These are phyloP conservation scores for Dasypolia templi DNA, from an alignment of 2,888 invertebrate species.

Conservation along the genomic window DNA sequence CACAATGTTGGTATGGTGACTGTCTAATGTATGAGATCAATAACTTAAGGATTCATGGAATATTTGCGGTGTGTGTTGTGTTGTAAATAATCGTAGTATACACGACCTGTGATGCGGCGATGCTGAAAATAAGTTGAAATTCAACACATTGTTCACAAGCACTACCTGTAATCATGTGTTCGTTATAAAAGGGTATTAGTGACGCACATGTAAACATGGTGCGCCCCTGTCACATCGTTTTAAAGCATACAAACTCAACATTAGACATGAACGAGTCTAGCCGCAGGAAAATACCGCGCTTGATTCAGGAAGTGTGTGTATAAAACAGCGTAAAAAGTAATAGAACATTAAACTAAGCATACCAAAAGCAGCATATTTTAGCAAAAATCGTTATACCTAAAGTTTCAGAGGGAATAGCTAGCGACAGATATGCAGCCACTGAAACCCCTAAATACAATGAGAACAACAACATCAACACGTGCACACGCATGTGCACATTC, in stretches of 20 bases:
- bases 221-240: constrained; percentile 23
- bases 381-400: neutral
- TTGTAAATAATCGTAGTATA: neutral
- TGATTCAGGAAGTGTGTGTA: neutral
- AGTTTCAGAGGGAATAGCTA: neutral
- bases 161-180: constrained; percentile 6
- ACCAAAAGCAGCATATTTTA: neutral
- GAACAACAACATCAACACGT: neutral
- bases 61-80: constrained; percentile 2
- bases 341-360: neutral
- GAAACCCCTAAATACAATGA: neutral
- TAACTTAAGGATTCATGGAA: neutral
- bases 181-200: constrained; percentile 6
- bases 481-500: neutral
- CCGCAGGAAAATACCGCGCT: constrained; percentile 8
- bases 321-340: neutral
- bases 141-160: neutral
- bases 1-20: neutral
- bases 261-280: neutral
- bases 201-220: constrained; percentile 25
- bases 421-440: no score
- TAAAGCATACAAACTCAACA: constrained; percentile 3
- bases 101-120: neutral
- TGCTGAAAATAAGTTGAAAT: neutral
- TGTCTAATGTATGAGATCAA: neutral